Evolutionary conservation across 2,888 invertebrate species (phyloP), one percentile per base, ranked within the genome.

Genomic region (Lochmaea capreae): DNA sequence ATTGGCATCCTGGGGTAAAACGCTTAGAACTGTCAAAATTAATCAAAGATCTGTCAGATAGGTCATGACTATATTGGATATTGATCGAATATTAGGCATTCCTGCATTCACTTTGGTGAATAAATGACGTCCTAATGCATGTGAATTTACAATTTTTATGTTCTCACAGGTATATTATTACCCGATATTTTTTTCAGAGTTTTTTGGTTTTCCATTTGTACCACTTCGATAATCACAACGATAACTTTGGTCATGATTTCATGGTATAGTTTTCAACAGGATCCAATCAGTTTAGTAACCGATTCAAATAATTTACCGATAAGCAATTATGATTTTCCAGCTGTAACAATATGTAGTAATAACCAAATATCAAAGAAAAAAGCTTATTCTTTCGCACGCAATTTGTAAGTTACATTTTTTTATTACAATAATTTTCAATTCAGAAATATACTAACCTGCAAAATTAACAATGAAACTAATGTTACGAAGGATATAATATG

Each of bases 311-410:
- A 92, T 81, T 89, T 90, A 70, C 89, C 91, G 0, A 91, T 92
- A 70, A 92, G 92, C 91, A 90, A 91, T 79, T 89, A 91, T 59
- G 90, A 90, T 0, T 93, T 92, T 84, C 92, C 93, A 9, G 91
- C 91, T 0, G 89, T 93, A 0, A 92, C 92, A 0, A 86, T 92
- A 71, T 92, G 92, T 81, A 89, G 90, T 80, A 85, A 91, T 57
- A 92, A 92, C 81, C 85, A 89, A 52, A 87, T 92, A 10, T 92
- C 92, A 0, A 87, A 85, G 43, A 87, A 81, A 52, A 88, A 88
- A 39, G 89, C 90, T 0, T 80, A 81, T 14, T 75, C 80, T 0
- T 86, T 91, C 18, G 87, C 90, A 6, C 76, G 86, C 54, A 87
- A 87, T 68, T 79, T 92, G 92, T 92, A 82, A 90, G 89, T 14